Evolutionary conservation across 2,113 vertebrate genomes (phyloP).

Genomic region (Puffinus mauretanicus): DNA sequence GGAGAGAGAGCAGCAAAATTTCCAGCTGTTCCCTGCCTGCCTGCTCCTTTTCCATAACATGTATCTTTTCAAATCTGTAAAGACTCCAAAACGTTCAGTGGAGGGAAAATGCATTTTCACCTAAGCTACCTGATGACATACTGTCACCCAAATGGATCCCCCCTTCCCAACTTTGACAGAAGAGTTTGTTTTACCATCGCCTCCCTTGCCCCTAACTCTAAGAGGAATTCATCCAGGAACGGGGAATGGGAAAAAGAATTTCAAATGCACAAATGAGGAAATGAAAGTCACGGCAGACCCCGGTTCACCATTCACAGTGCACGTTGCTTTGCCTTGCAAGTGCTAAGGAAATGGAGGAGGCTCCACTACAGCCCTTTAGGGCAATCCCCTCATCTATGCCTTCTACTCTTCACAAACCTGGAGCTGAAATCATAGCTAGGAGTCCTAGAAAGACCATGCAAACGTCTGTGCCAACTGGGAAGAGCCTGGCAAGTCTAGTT

Average conservation of each 20-base stretch:
- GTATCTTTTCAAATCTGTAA: not conserved
- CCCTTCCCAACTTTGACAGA: not conserved
- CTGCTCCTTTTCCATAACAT: not conserved
- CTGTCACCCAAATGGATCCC: not conserved
- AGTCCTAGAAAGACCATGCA: not conserved
- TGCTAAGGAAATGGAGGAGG: not conserved
- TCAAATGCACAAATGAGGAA: not conserved
- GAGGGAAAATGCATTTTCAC: not conserved
- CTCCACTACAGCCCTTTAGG: not conserved
- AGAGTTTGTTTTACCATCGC: not conserved
- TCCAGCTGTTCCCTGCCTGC: not conserved
- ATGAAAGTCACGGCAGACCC: not conserved
- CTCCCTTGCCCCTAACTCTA: not conserved
- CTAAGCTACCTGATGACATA: not conserved
- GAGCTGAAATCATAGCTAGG: not conserved
- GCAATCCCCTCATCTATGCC: not conserved
- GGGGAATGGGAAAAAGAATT: not conserved
- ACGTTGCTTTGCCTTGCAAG: not conserved
- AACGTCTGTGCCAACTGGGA: not conserved
- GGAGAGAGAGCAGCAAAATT: not conserved
- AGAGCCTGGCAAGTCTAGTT: not conserved
- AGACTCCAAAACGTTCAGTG: not conserved
- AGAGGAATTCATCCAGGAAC: not conserved
- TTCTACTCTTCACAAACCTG: not conserved
- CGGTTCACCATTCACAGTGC: not conserved